Base-by-base conservation (phyloP, 2,888 invertebrate genomes). In the Caradrina kadenii region DNA sequence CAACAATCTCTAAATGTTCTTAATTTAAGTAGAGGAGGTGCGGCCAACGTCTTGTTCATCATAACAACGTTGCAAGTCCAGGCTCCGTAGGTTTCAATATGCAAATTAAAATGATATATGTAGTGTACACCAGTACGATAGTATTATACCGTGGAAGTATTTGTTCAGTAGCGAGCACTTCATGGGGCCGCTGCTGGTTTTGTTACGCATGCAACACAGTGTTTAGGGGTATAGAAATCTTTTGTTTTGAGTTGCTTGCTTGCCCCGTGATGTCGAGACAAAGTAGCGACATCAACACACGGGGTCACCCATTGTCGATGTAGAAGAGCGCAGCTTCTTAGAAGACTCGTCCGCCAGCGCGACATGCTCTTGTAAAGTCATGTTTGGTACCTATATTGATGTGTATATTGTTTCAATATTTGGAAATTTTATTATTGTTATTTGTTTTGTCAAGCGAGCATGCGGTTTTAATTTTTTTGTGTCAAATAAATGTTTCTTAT, bases 401-500 rank as follows among this genome's bases (percentile, higher is more conserved):
- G 8, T 72, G 39, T 61, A 52, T 26, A 63, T 66, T 63, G 49
- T 73, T 58, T 73, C 49, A 50, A 35, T 53, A 64, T 48, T 52
- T 52, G 22, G 10, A 53, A 19, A 35, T 15, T 61, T 65, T 61
- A 54, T 52, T 53, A 54, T 31, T 45, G 63, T 77, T 63, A 50
- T 63, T 39, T 45, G 63, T 75, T 61, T 63, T 63, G 31, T 65
- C 50, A 58, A 65, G n/a, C 53, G 52, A 63, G 65, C 63, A 59
- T 73, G 59, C 69, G 65, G 66, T 73, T 73, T 66, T 67, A 58
- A 39, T 62, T 63, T 73, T 69, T 17, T 78, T 64, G 54, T 58
- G 45, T 69, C 49, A 66, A 81, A 73, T 79, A 79, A 81, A 81
- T 35, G 59, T 69, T 70, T 81, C 52, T 60, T 54, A 70, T 59